phyloP scores from a whole-genome alignment of 2,113 vertebrate genomes.

The Speoplatyrhinus poulsoni region DNA sequence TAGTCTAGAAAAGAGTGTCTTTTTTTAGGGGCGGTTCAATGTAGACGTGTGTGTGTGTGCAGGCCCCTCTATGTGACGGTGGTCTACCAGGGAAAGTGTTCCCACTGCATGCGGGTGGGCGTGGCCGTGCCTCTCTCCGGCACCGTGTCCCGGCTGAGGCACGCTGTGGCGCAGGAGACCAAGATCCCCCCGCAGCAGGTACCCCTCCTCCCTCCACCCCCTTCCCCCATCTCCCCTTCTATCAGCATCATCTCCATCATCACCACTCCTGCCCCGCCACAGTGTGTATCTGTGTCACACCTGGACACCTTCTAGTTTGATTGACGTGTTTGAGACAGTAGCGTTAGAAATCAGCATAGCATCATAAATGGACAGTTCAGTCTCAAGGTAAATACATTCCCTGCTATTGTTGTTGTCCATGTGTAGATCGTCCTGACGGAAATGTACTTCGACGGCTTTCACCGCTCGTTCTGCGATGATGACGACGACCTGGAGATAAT shows the following conservation, averaged over 20 bases:
- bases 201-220: not conserved
- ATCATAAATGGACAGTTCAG: too few species aligned
- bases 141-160: slow-evolving; percentile 88
- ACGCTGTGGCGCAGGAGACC: slow-evolving; percentile 92
- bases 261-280: too few species aligned
- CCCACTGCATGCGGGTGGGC: slow-evolving; percentile 95
- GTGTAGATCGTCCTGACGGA: slow-evolving; percentile 95
- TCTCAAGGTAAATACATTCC: not conserved
- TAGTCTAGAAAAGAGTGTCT: too few species aligned
- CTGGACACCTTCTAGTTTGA: too few species aligned
- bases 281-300: too few species aligned
- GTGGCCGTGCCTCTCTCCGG: slow-evolving; percentile 92
- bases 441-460: slow-evolving; percentile 98
- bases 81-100: slow-evolving; percentile 96
- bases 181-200: slow-evolving; percentile 97
- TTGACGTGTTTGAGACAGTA: too few species aligned
- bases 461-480: slow-evolving; percentile 96
- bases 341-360: too few species aligned
- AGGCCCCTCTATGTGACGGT: slow-evolving; percentile 95
- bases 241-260: too few species aligned
- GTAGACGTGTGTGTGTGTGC: too few species aligned
- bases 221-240: too few species aligned
- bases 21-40: too few species aligned
- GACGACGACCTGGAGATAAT: slow-evolving; percentile 92
- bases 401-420: slow-evolving; percentile 4